A percentile compares a stretch with the other conserved stretches of the same genome.
These are phyloP conservation scores for Drosophila antonietae DNA, from an alignment of 2,888 invertebrate species.

Conservation along the genomic window DNA sequence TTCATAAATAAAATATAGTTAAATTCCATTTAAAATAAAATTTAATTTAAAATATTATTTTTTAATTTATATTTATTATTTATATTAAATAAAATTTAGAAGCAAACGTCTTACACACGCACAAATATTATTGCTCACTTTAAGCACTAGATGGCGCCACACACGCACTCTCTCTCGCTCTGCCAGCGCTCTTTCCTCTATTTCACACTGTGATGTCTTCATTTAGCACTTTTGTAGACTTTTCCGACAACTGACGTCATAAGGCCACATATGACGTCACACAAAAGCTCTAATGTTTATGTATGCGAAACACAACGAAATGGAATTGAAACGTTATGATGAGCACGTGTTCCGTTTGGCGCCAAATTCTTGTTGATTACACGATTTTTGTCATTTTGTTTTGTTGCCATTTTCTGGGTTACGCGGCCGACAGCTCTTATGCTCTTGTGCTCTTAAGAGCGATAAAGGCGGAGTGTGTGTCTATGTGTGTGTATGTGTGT, in stretches of 20 bases:
- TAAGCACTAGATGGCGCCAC: conserved; percentile 44
- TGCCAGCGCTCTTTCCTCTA: not conserved
- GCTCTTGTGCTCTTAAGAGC: conserved; percentile 21
- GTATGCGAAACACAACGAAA: conserved; percentile 47
- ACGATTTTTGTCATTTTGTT: conserved; percentile 53
- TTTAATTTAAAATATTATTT: too few species aligned
- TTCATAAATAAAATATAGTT: too few species aligned
- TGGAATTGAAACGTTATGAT: conserved; percentile 39
- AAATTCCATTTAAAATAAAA: too few species aligned
- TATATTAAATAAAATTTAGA: not conserved
- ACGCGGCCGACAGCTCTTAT: conserved; percentile 46
- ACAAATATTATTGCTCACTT: fast-evolving
- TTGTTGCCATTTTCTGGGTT: conserved; percentile 71
- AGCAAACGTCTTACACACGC: not conserved
- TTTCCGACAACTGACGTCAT: conserved; percentile 61
- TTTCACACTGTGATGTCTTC: not conserved
- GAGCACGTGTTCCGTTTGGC: conserved; percentile 68
- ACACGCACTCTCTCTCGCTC: fast-evolving
- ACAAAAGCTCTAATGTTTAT: conserved; percentile 73
- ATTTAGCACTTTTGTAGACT: conserved; percentile 54
- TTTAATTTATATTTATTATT: not conserved
- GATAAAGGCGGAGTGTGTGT: not conserved
- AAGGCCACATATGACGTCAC: conserved; percentile 67
- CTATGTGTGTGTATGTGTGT: not conserved
- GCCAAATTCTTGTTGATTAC: conserved; percentile 66